Base-by-base conservation (phyloP, 2,797 vertebrate species). In the Hypotaenidia philippensis region DNA sequence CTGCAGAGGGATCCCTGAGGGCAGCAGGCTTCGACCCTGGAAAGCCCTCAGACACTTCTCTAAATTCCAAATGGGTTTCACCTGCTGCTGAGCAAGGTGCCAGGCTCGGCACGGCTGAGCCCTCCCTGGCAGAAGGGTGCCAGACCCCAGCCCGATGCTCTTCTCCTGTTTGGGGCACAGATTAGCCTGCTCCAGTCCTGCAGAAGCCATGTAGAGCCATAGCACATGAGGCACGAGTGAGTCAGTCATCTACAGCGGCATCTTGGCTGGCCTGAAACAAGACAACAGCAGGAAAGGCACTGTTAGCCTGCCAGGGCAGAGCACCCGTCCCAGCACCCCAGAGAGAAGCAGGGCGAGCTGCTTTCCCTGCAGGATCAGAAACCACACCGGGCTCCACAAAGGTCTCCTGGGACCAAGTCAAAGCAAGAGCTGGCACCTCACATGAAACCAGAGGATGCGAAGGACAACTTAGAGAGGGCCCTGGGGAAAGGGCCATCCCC, bases 181-280 rank as follows among this genome's bases (percentile, higher is more conserved):
- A 78, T 83, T 91, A 97, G 95, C 95, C 38, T 72, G 94, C 78
- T 97, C 81, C 71, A 96, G 84, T 93, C 96, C 96, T 85, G 95
- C 92, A 72, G 98, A 98, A 96, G 98, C 98, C 98, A 99, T 98
- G 96, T 91, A 97, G 74, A 97, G 96, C 98, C 98, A 98, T 98
- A 96, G 96, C 97, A 98, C 17, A 25, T 41, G 57, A 82, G 79
- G 87, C 87, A 72, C 18, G 22, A 84, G 89, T 1, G 0, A 57
- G 5, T 83, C 95, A 44, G 59, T 88, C 32, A 86, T 66, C 61
- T 94, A 95, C n/a, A 71, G 89, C 79, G 65, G 93, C 97, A 97
- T 97, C 85, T 83, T 96, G 9, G 49, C 89, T 89, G 60, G 78
- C 92, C 97, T 98, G 88, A 68, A 97, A 92, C 44, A 40, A 78